Evolutionary conservation across 1,140 invertebrate species (phyloP), one percentile per base, ranked within the genome.

Genomic region (Arctopsyche grandis): DNA sequence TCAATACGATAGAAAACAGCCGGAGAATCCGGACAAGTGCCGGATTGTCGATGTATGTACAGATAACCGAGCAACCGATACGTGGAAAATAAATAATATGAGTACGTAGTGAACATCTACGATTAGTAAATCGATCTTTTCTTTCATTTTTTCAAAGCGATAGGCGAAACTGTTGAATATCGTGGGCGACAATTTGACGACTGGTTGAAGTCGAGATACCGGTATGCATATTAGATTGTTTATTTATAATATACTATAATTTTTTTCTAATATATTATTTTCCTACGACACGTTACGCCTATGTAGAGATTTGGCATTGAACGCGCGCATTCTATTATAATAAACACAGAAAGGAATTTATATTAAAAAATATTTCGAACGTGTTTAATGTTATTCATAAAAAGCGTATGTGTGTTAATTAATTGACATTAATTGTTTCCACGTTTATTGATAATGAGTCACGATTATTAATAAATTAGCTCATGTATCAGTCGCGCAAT

Each of bases 111-210:
- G 19, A 16, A 60, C 56, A 60, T 38, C 29, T 5, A 21, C 16
- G 56, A 60, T 60, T 60, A 60, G 56, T 60, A 21, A 19, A 21
- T 19, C 9, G 56, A 60, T 19, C 14, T 19, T 60, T 38, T 38
- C 29, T 38, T 38, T 7, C n/a, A n/a, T n/a, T 60, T 60, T 60
- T 9, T 60, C 9, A 19, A 24, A 26, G 4, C 9, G 26, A 22
- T 26, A 66, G 63, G 24, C 24, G 63, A 66, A 66, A 22, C 63
- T 66, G 63, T 19, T 66, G 63, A 66, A 19, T 12, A 14, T 29
- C 3, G 63, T 66, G 63, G 63, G 63, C 63, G 63, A 66, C 0
- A 5, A 66, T 66, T 66, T 66, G 63, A 66, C 24, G 56, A 19
- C 21, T 21, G 29, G 29, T 38, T 38, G 29, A 38, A 38, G 29